phyloP scores from a whole-genome alignment of 2,797 vertebrate species.

The Phoeniculus purpureus region DNA sequence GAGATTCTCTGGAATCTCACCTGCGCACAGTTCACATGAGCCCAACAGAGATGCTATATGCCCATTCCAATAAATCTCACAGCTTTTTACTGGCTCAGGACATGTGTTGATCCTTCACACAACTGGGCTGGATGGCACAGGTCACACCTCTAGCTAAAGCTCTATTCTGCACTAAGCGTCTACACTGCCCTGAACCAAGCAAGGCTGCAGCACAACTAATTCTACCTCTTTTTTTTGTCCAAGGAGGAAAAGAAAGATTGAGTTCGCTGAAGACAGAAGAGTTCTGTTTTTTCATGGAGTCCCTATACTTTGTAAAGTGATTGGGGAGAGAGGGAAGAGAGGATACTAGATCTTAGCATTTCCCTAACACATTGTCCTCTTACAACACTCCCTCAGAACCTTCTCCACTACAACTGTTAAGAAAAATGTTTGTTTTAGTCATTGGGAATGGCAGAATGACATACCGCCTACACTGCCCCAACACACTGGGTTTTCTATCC shows the following conservation, averaged over 20 bases:
- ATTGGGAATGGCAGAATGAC: background rate
- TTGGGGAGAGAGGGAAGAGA: background rate
- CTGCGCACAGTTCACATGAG: accelerated
- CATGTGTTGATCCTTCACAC: accelerated
- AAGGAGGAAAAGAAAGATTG: background rate
- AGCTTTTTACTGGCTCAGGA: background rate
- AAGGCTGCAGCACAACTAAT: background rate
- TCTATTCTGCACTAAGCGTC: background rate
- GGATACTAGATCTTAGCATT: background rate
- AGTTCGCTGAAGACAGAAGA: background rate
- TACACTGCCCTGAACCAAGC: background rate
- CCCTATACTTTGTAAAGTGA: too few species aligned
- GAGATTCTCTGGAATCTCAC: background rate
- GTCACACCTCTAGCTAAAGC: background rate
- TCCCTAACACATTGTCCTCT: background rate
- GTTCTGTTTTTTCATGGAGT: background rate
- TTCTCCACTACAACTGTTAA: background rate
- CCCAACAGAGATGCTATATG: background rate
- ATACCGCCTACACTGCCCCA: background rate
- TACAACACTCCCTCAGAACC: too few species aligned
- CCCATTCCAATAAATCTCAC: background rate
- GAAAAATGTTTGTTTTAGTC: background rate
- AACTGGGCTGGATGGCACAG: background rate
- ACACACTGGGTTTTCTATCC: accelerated
- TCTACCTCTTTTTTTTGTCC: background rate